Evolutionary conservation across 2,888 invertebrate genomes (phyloP), one percentile per base, ranked within the genome.

Genomic region (Chrysolina americana): DNA sequence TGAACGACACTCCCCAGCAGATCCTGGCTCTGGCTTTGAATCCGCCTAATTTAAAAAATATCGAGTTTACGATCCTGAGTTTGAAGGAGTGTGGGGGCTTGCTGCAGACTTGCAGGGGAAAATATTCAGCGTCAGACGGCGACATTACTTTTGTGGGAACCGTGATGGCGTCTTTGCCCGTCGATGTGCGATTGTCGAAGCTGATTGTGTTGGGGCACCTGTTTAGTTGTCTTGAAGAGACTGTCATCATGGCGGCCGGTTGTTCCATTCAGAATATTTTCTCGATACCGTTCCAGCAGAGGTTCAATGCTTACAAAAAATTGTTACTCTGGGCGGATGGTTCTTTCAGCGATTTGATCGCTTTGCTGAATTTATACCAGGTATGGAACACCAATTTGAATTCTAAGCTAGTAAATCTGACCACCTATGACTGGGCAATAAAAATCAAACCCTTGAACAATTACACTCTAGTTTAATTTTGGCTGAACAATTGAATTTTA

Each of bases 31-130:
- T 96, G 41, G 95, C 97, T 0, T 90, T 98, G 87, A 94, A 96
- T 82, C 96, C 97, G 17, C 98, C 98, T 0, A 93, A 95, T 85
- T 89, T 96, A 48, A 90, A 91, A 23, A 95, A 96, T 84, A 94
- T 98, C 80, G 92, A 93, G 76, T 91, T 92, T 70, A 96, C 97
- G 0, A 91, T 98, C 78, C 90, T 96, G n/a, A 89, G 92, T 53
- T 89, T 98, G 3, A 98, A 98, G 89, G 96, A 95, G 93, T 89
- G 93, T n/a, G 97, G 98, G 10, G 98, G 94, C 0, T 86, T 98
- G 10, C 91, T 93, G 73, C 91, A 91, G 44, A 91, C 91, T 0
- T 86, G 90, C 0, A 88, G 91, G 50, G 86, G 86, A 2, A 68
- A 76, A 9, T 73, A 78, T 23, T 80, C 82, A 0, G 64, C 77